phyloP scores from a whole-genome alignment of 2,888 invertebrate genomes.

The Tenodera sinensis region DNA sequence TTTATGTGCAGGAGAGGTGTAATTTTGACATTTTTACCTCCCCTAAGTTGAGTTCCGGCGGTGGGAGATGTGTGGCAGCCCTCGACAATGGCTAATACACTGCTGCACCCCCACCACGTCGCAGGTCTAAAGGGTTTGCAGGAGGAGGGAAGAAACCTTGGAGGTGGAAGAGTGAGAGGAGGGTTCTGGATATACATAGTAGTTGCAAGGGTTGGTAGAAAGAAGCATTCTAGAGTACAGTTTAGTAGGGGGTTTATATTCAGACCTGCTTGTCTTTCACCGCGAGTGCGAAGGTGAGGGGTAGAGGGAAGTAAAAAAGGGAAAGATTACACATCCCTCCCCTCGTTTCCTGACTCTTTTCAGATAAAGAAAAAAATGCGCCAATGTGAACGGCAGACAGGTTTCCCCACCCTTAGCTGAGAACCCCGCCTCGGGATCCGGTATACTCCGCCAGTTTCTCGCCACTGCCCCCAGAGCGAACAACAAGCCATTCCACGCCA shows the following conservation, averaged over 20 bases:
- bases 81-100: slow-evolving; percentile 29
- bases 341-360: not conserved
- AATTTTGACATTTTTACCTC: slow-evolving; percentile 28
- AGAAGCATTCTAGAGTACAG: slow-evolving; percentile 8
- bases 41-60: not conserved
- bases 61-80: not conserved
- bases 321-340: not conserved
- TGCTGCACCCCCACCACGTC: not conserved
- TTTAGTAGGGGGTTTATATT: slow-evolving; percentile 17
- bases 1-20: slow-evolving; percentile 20
- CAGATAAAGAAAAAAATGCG: slow-evolving; percentile 12
- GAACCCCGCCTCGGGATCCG: not conserved
- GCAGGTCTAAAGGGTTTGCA: not conserved
- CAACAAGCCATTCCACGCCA: not conserved
- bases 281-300: not conserved
- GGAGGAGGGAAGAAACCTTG: slow-evolving; percentile 10
- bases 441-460: not conserved
- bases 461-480: not conserved
- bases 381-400: slow-evolving; percentile 23
- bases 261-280: not conserved
- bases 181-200: not conserved
- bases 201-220: not conserved
- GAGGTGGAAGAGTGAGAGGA: not conserved
- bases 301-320: not conserved
- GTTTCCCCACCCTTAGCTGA: slow-evolving; percentile 4